phyloP scores from a whole-genome alignment of 2,113 vertebrate genomes.

The Xiphorhynchus elegans region DNA sequence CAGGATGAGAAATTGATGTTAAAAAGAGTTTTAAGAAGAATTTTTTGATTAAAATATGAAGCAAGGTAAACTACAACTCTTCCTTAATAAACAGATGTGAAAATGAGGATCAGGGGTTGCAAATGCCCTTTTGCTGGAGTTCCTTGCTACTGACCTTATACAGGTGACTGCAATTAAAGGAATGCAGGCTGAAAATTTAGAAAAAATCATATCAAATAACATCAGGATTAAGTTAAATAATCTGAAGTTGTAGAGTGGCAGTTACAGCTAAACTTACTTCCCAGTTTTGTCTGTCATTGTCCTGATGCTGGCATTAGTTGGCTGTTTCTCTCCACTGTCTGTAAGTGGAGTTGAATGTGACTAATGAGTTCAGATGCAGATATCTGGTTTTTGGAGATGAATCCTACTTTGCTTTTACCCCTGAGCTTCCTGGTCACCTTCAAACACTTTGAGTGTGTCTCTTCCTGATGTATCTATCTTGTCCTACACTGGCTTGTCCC shows the following conservation, averaged over 20 bases:
- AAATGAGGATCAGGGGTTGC: not conserved
- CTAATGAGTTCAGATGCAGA: not conserved
- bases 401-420: not conserved
- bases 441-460: not conserved
- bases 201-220: not conserved
- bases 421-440: not conserved
- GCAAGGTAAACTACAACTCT: not conserved
- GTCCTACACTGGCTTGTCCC: not conserved
- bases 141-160: not conserved
- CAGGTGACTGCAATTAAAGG: not conserved
- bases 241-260: not conserved
- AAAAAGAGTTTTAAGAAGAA: not conserved
- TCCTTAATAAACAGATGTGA: not conserved
- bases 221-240: not conserved
- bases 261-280: not conserved
- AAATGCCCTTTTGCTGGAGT: not conserved
- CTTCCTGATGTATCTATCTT: not conserved
- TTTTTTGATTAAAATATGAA: not conserved
- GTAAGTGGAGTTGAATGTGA: not conserved
- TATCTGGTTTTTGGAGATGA: not conserved
- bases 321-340: not conserved
- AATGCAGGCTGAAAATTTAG: not conserved
- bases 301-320: not conserved
- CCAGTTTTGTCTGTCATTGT: not conserved
- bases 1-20: not conserved